These are phyloP conservation scores for Alaudala cheleensis DNA, from an alignment of 2,113 vertebrate genomes.

Conservation along the genomic window DNA sequence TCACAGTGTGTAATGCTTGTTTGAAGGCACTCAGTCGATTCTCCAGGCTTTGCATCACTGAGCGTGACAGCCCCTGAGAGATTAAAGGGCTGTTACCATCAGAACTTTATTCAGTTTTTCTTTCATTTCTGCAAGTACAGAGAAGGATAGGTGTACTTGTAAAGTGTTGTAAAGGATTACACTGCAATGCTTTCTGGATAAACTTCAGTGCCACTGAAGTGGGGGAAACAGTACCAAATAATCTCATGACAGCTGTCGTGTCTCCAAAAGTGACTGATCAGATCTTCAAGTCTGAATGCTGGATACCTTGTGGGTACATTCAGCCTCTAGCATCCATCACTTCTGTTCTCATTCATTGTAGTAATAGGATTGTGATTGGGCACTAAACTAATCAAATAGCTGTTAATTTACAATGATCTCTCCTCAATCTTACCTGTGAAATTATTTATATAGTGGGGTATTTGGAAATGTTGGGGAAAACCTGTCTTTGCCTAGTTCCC, in stretches of 20 bases:
- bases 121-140: conserved; percentile 7
- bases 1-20: neutral
- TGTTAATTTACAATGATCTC: neutral
- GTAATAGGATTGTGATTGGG: neutral
- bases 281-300: neutral
- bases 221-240: neutral
- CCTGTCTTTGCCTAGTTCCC: neutral
- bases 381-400: neutral
- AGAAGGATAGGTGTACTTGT: neutral
- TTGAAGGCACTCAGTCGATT: neutral
- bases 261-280: neutral
- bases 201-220: neutral
- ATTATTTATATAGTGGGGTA: neutral
- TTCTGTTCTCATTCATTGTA: neutral
- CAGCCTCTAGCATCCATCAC: neutral
- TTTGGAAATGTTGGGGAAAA: neutral
- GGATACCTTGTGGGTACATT: neutral
- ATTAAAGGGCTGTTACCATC: conserved; percentile 21
- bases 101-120: conserved; percentile 19
- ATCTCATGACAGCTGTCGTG: neutral
- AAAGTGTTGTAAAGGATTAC: neutral
- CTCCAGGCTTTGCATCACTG: neutral
- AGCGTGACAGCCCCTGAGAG: neutral
- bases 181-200: neutral
- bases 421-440: neutral